Evolutionary conservation across 2,797 vertebrate species (phyloP).

Genomic region (Micromesistius poutassou): DNA sequence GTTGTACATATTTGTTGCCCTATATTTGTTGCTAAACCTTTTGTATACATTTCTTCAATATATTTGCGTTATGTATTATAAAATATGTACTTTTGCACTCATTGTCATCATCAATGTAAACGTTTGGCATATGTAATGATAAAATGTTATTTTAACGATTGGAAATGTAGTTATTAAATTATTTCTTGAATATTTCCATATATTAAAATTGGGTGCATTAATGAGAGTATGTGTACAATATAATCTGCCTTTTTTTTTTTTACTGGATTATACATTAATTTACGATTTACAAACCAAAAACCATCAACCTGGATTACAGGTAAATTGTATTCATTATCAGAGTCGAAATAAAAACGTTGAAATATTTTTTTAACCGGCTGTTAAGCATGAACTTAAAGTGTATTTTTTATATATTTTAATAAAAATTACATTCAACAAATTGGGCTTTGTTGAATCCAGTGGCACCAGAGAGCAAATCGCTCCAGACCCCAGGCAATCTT

Average conservation of each 20-base stretch:
- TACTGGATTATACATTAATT: neutral
- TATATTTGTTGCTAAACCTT: conserved; percentile 27
- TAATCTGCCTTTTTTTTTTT: neutral
- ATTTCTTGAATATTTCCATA: neutral
- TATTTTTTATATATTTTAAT: neutral
- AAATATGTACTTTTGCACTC: conserved; percentile 20
- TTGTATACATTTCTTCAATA: neutral
- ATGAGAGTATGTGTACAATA: neutral
- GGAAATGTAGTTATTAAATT: neutral
- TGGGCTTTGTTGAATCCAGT: neutral
- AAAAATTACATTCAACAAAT: neutral
- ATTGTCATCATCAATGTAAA: neutral
- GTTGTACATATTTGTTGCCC: conserved; percentile 6
- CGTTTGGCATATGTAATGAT: neutral
- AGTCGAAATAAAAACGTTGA: neutral
- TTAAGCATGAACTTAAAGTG: neutral
- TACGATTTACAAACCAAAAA: neutral
- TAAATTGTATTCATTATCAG: neutral
- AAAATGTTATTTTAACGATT: neutral
- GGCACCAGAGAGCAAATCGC: neutral
- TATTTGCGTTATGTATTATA: neutral
- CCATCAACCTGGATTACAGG: neutral
- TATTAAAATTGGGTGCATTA: neutral
- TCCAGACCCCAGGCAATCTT: neutral
- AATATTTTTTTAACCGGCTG: neutral